Percentiles rank a stretch among this genome's conserved stretches.
Conservation (phyloP, 2,797 vertebrate species). For the Brachymystax lenok region DNA sequence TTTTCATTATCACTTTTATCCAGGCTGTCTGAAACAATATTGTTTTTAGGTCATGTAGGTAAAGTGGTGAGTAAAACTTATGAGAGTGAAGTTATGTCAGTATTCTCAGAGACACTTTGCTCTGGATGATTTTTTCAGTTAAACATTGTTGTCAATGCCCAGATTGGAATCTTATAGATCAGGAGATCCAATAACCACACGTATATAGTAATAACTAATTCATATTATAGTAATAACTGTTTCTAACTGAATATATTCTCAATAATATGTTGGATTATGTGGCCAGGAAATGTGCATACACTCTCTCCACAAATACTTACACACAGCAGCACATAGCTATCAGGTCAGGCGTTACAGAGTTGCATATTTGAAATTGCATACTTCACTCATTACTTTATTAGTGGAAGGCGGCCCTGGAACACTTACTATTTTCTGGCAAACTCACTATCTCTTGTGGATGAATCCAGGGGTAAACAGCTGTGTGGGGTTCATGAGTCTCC, state of each 20-base stretch:
- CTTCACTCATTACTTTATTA: slow-evolving; percentile 24
- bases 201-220: too few species aligned
- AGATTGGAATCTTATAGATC: not conserved
- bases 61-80: not conserved
- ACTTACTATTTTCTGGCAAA: slow-evolving; percentile 24
- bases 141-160: not conserved
- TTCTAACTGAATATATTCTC: not conserved
- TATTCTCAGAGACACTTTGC: not conserved
- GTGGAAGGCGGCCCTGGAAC: slow-evolving; percentile 5
- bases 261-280: not conserved
- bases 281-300: not conserved
- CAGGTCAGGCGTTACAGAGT: slow-evolving; percentile 8
- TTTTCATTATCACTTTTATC: not conserved
- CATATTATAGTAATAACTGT: too few species aligned
- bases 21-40: not conserved
- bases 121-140: not conserved
- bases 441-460: slow-evolving; percentile 17
- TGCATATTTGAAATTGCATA: slow-evolving; percentile 21
- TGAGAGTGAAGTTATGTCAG: not conserved
- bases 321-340: not conserved
- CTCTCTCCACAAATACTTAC: not conserved
- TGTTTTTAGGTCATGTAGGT: too few species aligned
- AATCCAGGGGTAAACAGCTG: too few species aligned
- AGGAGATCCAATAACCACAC: not conserved
- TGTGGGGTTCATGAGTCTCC: too few species aligned